phyloP scores from a whole-genome alignment of 1,140 invertebrate species.

The Dermatophagoides farinae region DNA sequence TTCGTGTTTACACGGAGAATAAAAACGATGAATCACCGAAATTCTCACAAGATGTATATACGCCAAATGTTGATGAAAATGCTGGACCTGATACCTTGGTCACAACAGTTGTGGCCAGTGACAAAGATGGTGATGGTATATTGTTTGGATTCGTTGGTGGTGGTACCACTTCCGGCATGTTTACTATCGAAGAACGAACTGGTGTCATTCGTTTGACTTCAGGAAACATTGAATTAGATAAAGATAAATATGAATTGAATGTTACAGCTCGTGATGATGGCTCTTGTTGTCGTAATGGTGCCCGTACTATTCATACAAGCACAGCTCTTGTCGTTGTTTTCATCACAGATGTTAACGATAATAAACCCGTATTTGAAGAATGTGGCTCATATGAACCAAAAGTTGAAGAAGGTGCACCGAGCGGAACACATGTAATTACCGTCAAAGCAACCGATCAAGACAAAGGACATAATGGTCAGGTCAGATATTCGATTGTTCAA shows the following conservation, averaged over 20 bases:
- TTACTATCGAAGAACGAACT: constrained; percentile 83
- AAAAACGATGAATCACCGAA: constrained; percentile 90
- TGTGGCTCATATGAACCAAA: constrained; percentile 75
- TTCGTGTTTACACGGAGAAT: constrained; percentile 81
- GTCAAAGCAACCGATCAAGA: constrained; percentile 64
- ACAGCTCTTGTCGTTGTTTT: constrained; percentile 90
- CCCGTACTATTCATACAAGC: constrained; percentile 61
- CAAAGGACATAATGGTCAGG: constrained; percentile 65
- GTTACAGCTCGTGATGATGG: constrained; percentile 85
- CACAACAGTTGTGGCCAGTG: constrained; percentile 78
- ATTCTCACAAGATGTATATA: constrained; percentile 86
- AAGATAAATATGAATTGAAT: constrained; percentile 68
- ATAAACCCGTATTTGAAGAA: constrained; percentile 80
- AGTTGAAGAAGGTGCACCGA: constrained; percentile 64
- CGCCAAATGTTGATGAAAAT: constrained; percentile 85
- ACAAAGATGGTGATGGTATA: constrained; percentile 86
- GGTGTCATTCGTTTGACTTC: constrained; percentile 73
- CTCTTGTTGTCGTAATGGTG: constrained; percentile 67
- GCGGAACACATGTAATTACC: constrained; percentile 65
- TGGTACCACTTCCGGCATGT: constrained; percentile 66
- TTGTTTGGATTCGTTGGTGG: constrained; percentile 79
- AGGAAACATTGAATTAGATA: constrained; percentile 56
- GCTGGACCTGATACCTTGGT: constrained; percentile 78
- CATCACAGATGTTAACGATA: constrained; percentile 87
- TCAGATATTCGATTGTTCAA: constrained; percentile 85